Conservation (phyloP, 2,113 vertebrate genomes). For the Pelecanus crispus region DNA sequence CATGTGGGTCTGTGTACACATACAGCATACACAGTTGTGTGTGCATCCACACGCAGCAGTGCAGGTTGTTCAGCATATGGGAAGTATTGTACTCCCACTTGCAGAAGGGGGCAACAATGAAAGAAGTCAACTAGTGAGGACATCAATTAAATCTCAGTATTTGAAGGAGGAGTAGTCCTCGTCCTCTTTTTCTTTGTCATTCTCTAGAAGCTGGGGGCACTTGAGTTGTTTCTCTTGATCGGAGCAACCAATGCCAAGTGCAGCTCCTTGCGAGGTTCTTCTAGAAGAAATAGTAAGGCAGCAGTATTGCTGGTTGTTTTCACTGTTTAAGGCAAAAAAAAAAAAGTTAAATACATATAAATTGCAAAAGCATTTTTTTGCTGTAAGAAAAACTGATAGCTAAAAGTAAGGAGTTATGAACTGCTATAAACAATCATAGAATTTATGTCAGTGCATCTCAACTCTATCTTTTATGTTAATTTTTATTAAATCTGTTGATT, state of each 20-base stretch:
- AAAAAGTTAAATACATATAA: not conserved
- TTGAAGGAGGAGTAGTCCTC: not conserved
- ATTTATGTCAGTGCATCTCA: not conserved
- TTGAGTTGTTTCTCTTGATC: not conserved
- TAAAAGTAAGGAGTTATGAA: not conserved
- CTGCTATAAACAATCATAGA: not conserved
- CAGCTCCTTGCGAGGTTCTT: not conserved
- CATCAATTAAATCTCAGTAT: not conserved
- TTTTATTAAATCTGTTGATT: not conserved
- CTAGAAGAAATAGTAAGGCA: not conserved
- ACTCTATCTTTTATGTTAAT: not conserved
- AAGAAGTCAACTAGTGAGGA: not conserved
- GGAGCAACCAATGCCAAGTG: not conserved
- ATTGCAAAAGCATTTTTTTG: not conserved
- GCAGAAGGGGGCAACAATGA: not conserved
- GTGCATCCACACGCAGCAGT: not conserved
- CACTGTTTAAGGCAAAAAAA: not conserved
- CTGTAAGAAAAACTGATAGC: not conserved
- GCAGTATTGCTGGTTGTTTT: not conserved
- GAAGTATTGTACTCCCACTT: not conserved
- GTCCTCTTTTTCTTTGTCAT: not conserved
- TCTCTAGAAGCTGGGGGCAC: not conserved
- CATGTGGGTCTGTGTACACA: fast-evolving
- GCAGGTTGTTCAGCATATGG: not conserved
- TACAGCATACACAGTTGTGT: no score